phyloP scores from a whole-genome alignment of 2,888 invertebrate species.

The Drosophila parthenogenetica region DNA sequence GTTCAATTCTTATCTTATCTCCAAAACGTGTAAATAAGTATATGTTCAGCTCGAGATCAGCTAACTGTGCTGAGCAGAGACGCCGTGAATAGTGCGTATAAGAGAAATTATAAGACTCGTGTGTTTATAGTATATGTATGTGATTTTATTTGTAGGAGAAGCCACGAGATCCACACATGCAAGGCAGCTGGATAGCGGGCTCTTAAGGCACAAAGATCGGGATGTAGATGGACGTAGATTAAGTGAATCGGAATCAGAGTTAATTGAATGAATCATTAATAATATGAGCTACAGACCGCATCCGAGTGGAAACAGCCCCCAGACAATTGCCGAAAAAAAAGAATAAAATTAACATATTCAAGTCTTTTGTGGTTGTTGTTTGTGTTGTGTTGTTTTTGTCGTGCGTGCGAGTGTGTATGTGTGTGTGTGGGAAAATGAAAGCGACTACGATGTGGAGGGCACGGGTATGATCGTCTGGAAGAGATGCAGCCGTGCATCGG shows the following conservation, averaged over 20 bases:
- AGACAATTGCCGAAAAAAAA: conserved; percentile 76
- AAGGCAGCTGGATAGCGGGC: conserved; percentile 47
- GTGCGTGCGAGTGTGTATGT: not conserved
- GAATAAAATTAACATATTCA: conserved; percentile 51
- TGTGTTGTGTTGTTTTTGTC: not conserved
- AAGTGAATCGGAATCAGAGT: conserved; percentile 76
- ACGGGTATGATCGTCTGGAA: conserved; percentile 83
- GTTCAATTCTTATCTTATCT: conserved; percentile 29
- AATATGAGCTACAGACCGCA: conserved; percentile 63
- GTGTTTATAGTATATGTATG: conserved; percentile 15
- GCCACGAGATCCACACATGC: conserved; percentile 42
- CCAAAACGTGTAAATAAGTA: conserved; percentile 24
- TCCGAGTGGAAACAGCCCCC: conserved; percentile 50
- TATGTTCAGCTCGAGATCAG: not conserved
- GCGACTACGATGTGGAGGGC: conserved; percentile 62
- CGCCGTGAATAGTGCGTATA: not conserved
- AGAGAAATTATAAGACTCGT: conserved; percentile 12
- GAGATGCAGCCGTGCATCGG: conserved; percentile 83
- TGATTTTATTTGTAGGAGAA: conserved; percentile 36
- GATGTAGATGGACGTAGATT: conserved; percentile 11
- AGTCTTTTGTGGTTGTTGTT: conserved; percentile 58
- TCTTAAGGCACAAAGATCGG: conserved; percentile 72
- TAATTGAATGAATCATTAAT: conserved; percentile 83
- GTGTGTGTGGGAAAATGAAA: conserved; percentile 40
- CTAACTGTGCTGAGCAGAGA: not conserved